Evolutionary conservation across 2,888 invertebrate species (phyloP), one percentile per base, ranked within the genome.

Genomic region (Drosophila flavopinicola): DNA sequence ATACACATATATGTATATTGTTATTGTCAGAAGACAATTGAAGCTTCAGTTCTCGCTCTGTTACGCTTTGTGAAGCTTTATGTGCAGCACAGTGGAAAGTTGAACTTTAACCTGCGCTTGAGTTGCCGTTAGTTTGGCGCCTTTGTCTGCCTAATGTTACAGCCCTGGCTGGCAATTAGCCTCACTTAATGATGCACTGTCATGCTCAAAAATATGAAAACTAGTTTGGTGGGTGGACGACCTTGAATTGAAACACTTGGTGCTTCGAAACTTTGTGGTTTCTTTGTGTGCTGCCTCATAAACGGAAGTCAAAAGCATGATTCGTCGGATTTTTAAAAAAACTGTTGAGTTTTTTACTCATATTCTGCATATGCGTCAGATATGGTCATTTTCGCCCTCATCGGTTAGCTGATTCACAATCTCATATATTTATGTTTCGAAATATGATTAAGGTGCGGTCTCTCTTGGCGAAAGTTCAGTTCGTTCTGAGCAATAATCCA

Each of bases 181-280:
- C 35, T 32, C 30, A 29, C 53, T 32, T 44, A 27, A 37, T 20
- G 32, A 37, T 70, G 47, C 57, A 58, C 7, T 15, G 60, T 69
- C 57, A 66, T 61, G 69, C 17, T 48, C 15, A 33, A 33, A 49
- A 25, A 35, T 44, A n/a, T 54, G 9, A 9, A 41, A 73, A 69
- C 66, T 56, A 56, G 73, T 69, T 73, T 71, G 37, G 41, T 52
- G 48, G 57, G 52, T 64, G 64, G 42, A 25, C 69, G 82, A 82
- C 79, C 79, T 79, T 79, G 79, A 82, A 61, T 72, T 66, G 60
- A 56, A 64, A 39, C 27, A 52, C 51, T 42, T 44, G 13, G 23
- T 2, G 23, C 17, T 17, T 32, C 23, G 10, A 45, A 13, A 37
- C 35, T 42, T 49, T 48, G 38, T 58, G 49, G 17, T 35, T 38